Conservation (phyloP, 2,113 vertebrate genomes). For the Bambusicola thoracicus region DNA sequence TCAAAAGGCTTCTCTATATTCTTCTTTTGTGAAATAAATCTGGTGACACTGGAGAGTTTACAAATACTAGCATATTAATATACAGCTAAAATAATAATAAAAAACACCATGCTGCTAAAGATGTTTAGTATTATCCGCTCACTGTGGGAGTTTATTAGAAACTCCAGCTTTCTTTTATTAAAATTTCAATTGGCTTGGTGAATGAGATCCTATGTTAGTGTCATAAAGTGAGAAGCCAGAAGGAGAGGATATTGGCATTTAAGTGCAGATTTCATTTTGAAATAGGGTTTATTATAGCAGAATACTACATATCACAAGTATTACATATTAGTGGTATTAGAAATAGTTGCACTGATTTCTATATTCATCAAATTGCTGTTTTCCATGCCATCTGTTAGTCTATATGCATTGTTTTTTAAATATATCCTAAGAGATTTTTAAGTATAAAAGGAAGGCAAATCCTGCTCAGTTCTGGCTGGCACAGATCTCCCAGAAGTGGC, state of each 20-base stretch:
- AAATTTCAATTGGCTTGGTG: slow-evolving; percentile 89
- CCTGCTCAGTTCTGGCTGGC: neutral
- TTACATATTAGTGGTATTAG: slow-evolving; percentile 72
- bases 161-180: slow-evolving; percentile 90
- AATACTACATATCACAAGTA: slow-evolving; percentile 81
- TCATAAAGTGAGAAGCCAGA: slow-evolving; percentile 87
- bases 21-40: slow-evolving; percentile 87
- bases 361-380: slow-evolving; percentile 75
- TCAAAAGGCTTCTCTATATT: too few species aligned
- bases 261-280: slow-evolving; percentile 85
- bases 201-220: slow-evolving; percentile 87
- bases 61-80: slow-evolving; percentile 91
- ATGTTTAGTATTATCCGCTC: slow-evolving; percentile 87
- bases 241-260: slow-evolving; percentile 87
- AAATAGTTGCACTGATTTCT: slow-evolving; percentile 73
- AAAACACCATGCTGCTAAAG: slow-evolving; percentile 88
- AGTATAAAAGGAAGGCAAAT: slow-evolving; percentile 54
- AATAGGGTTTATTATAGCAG: slow-evolving; percentile 78
- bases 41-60: slow-evolving; percentile 84
- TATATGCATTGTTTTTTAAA: slow-evolving; percentile 73
- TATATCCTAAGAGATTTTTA: slow-evolving; percentile 69
- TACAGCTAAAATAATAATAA: slow-evolving; percentile 89
- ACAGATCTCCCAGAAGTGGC: neutral
- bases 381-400: slow-evolving; percentile 73
- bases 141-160: slow-evolving; percentile 89